Evolutionary conservation across 2,888 invertebrate species (phyloP), one percentile per base, ranked within the genome.

Genomic region (Hydrotaea cyrtoneurina): DNA sequence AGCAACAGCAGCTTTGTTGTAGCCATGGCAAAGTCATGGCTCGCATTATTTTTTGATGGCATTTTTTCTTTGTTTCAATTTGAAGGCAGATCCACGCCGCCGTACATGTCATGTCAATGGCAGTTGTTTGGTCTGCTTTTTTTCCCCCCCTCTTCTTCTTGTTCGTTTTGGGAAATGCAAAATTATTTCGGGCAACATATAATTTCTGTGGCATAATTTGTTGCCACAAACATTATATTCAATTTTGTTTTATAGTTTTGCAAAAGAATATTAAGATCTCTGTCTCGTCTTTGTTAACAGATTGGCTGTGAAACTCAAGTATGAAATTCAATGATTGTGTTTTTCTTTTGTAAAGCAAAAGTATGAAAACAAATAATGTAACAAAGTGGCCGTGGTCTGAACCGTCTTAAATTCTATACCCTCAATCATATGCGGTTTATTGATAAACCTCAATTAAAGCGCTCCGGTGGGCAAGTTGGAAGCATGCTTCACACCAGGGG

Each of bases 171-270:
- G 21, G 19, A 23, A 62, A 46, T 69, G 69, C 26, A 53, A 79
- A 62, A 46, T 69, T 46, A 62, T 53, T 85, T 53, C 26, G 39
- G 78, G 23, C 72, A 69, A 55, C 69, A 36, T 82, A 77, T 82
- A 79, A 84, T 78, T 78, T 83, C 23, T 23, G 59, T 62, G 73
- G 31, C 36, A 36, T 46, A 53, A 23, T 5, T 75, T 62, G 72
- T 80, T 59, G 17, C 75, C 59, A 55, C 17, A 57, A 11, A 36
- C 55, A 62, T 57, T 11, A 62, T 59, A 62, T 80, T 43, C 46
- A 46, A 21, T 23, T 46, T 69, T 69, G 21, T 62, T 15, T 62
- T 8, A 26, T 26, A 15, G 23, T 59, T 59, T 59, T 17, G 55
- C 21, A 21, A 13, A 55, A 53, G 17, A 55, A 21, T 59, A 26